These are phyloP conservation scores for Drosophila lacertosa DNA, from an alignment of 1,140 invertebrate genomes.

Conservation along the genomic window DNA sequence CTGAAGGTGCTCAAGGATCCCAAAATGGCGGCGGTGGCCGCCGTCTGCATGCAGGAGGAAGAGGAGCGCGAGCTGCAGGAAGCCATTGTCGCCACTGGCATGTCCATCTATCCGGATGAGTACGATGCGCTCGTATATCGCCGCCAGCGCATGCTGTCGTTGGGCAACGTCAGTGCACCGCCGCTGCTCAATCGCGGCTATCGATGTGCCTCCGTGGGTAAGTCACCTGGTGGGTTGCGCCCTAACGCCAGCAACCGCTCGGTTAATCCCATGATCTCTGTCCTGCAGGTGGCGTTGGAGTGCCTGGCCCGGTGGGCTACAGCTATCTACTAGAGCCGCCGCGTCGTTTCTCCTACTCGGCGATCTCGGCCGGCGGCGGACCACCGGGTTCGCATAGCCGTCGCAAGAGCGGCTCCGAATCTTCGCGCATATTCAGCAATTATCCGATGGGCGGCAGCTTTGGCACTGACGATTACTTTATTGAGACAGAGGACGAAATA, in stretches of 20 bases:
- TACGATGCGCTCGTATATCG: conserved; percentile 85
- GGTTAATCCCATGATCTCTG: neutral
- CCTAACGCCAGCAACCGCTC: neutral
- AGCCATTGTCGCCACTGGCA: conserved; percentile 89
- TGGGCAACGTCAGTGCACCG: conserved; percentile 85
- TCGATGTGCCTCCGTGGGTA: conserved; percentile 88
- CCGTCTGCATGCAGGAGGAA: conserved; percentile 91
- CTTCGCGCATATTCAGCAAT: conserved; percentile 84
- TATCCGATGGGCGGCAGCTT: conserved; percentile 85
- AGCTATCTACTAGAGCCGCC: conserved; percentile 88
- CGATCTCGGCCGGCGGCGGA: conserved; percentile 65
- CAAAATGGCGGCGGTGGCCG: conserved; percentile 87
- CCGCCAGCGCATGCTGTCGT: conserved; percentile 85
- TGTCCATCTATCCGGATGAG: conserved; percentile 85
- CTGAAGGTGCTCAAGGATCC: conserved; percentile 86
- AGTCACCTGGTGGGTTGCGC: conserved; percentile 12
- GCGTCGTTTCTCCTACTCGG: conserved; percentile 85
- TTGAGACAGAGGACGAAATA: conserved; percentile 84
- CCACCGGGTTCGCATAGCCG: conserved; percentile 84
- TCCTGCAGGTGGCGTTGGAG: conserved; percentile 57
- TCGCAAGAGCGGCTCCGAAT: conserved; percentile 79
- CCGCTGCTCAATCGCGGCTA: conserved; percentile 84
- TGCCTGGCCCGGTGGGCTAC: conserved; percentile 86
- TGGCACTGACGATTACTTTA: conserved; percentile 84
- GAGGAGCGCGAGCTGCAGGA: conserved; percentile 89